These are phyloP conservation scores for Ptilorrhoa leucosticta DNA, from an alignment of 2,113 vertebrate species.

Conservation along the genomic window DNA sequence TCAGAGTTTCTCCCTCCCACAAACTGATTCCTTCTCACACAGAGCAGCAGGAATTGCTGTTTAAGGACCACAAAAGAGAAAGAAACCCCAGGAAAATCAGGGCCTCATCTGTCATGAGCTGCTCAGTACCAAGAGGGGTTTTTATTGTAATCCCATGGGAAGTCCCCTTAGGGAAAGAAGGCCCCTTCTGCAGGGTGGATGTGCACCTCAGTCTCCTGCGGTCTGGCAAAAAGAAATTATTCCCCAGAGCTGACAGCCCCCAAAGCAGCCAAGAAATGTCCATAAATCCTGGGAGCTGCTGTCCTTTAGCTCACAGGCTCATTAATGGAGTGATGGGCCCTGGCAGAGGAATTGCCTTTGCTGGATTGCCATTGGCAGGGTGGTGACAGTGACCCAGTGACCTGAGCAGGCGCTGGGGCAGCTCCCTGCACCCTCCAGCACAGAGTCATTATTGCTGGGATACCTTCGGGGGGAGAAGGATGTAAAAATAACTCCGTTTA, in stretches of 20 bases:
- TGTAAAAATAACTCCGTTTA: not conserved
- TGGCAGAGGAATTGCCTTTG: slow-evolving; percentile 53
- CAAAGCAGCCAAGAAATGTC: not conserved
- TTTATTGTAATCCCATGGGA: not conserved
- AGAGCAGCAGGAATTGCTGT: not conserved
- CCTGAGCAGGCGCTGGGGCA: slow-evolving; percentile 6
- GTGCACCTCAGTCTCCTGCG: not conserved
- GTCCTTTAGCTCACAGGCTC: slow-evolving; percentile 21
- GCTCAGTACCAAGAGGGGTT: not conserved
- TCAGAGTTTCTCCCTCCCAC: slow-evolving; percentile 4
- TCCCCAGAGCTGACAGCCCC: not conserved
- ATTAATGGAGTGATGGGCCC: slow-evolving; percentile 51
- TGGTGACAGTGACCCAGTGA: slow-evolving; percentile 51
- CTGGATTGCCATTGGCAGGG: slow-evolving; percentile 47
- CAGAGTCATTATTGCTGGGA: not conserved
- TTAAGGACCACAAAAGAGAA: not conserved
- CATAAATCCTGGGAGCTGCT: slow-evolving; percentile 53
- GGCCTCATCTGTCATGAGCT: not conserved
- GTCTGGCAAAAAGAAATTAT: not conserved
- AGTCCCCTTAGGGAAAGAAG: not conserved
- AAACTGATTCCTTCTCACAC: not conserved
- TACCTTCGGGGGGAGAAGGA: not conserved
- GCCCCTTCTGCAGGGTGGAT: not conserved
- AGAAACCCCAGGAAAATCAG: not conserved
- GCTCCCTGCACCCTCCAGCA: not conserved